Evolutionary conservation across 2,888 invertebrate species (phyloP).

Genomic region (Cerastis rubricosa): DNA sequence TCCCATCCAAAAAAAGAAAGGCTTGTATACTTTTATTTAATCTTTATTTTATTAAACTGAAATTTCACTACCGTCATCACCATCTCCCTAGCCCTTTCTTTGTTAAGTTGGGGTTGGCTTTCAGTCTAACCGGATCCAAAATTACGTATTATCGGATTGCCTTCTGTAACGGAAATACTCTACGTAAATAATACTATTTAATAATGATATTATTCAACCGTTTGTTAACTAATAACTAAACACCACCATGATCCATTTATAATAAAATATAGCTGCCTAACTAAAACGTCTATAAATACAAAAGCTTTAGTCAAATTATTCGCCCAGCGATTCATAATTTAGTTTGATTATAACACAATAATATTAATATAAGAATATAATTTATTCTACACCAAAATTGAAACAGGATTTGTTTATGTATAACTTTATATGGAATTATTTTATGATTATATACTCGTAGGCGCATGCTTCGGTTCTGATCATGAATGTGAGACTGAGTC

Average conservation of each 20-base stretch:
- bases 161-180: not conserved
- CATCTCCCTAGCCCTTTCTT: not conserved
- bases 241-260: not conserved
- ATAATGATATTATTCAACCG: not conserved
- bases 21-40: no score
- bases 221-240: not conserved
- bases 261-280: not conserved
- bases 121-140: not conserved
- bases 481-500: no score
- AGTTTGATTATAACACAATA: constrained; percentile 28
- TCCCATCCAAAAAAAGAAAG: no score
- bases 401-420: no score
- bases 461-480: no score
- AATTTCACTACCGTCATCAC: not conserved
- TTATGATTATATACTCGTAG: no score
- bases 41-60: not conserved
- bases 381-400: no score
- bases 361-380: no score
- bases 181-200: not conserved
- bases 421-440: no score
- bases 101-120: not conserved
- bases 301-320: constrained; percentile 12
- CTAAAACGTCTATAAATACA: constrained; percentile 19
- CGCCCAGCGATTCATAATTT: constrained; percentile 3
- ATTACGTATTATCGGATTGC: not conserved